A percentile compares a stretch with the other conserved stretches of the same genome.
These are phyloP conservation scores for Diorhabda carinulata DNA, from an alignment of 1,140 invertebrate genomes.

Conservation along the genomic window DNA sequence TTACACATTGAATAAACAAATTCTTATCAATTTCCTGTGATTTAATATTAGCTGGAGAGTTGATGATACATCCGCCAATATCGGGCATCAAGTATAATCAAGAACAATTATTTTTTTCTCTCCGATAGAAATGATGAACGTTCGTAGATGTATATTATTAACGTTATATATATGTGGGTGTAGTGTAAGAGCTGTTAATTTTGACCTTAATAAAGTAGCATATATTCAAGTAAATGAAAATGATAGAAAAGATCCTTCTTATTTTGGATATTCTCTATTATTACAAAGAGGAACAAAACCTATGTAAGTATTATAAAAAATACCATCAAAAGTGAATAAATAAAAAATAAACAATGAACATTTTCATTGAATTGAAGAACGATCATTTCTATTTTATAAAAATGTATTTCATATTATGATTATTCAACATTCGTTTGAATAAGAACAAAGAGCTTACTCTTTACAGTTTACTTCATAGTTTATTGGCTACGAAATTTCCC, in stretches of 20 bases:
- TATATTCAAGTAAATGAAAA: neutral
- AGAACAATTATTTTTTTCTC: neutral
- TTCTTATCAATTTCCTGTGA: neutral
- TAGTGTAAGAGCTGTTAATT: neutral
- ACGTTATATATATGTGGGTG: neutral
- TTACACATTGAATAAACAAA: neutral
- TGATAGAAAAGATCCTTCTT: neutral
- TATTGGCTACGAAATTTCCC: too few relatives aligned
- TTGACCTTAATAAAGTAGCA: neutral
- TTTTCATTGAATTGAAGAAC: too few relatives aligned
- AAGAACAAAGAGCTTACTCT: too few relatives aligned
- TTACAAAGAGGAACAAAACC: constrained; percentile 10
- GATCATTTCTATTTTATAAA: too few relatives aligned
- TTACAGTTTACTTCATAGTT: too few relatives aligned
- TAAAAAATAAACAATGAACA: neutral
- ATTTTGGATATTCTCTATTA: constrained; percentile 14
- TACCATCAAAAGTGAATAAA: neutral
- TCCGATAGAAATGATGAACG: neutral
- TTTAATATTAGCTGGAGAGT: neutral
- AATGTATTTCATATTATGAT: too few relatives aligned
- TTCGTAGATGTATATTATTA: neutral
- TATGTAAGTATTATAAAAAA: neutral
- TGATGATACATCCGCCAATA: too few relatives aligned
- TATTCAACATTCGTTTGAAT: too few relatives aligned
- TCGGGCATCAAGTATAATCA: too few relatives aligned